Evolutionary conservation across 2,113 vertebrate genomes (phyloP), one percentile per base, ranked within the genome.

Genomic region (Tiliqua scincoides): DNA sequence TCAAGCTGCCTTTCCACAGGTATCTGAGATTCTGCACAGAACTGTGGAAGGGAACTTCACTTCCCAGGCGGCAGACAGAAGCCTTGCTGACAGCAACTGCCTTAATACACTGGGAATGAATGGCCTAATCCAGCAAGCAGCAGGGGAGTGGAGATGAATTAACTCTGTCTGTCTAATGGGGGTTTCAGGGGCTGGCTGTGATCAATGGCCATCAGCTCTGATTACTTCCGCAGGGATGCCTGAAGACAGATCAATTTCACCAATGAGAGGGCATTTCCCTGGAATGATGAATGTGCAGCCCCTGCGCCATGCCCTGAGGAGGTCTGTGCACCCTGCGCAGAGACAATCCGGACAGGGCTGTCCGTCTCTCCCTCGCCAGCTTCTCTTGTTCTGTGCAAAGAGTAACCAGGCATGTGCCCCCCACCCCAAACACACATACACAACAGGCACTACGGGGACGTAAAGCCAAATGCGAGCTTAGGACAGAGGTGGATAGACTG

Each of bases 171-270:
- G 89, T 84, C 84, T 1, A 18, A 6, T 54, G 10, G 0, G 93
- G 92, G 89, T 91, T 91, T 92, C n/a, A 83, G 88, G 91, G 73
- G 91, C 9, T 78, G 88, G 91, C 68, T 54, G 61, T 91, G 93
- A 95, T 95, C 94, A 87, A 95, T 95, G 63, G 94, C 93, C 91
- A 94, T 95, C 95, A 93, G 91, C 90, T 95, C 89, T 4, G 88
- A 95, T 95, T 95, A 95, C 80, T 95, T 95, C 95, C 94, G 88
- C 0, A 23, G 92, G 92, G 91, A 85, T 3, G 93, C 91, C 87
- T 70, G 87, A 89, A 92, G 92, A 92, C 88, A 86, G 94, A 94
- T 95, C 95, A 91, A 94, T 94, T 35, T 91, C 91, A 48, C 89
- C 92, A 70, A 79, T 88, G 93, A 89, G 92, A 90, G 94, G 95